Evolutionary conservation across 1,140 invertebrate species (phyloP).

Genomic region (Rhagoletis zephyria): DNA sequence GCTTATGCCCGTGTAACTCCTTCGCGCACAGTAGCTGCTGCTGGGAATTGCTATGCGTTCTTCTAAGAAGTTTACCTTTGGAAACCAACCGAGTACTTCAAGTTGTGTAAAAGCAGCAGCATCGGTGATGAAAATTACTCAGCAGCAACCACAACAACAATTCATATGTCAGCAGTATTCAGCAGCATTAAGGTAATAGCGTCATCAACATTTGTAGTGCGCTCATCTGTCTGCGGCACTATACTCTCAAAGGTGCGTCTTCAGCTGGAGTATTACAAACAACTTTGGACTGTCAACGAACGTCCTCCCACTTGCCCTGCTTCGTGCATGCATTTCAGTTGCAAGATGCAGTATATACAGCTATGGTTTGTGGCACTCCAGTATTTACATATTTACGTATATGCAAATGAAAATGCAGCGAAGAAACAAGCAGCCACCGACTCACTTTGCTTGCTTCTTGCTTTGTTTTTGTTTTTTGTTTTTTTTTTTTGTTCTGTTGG

Average conservation of each 20-base stretch:
- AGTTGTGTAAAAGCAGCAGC: background rate
- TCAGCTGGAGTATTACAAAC: background rate
- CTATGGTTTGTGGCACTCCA: conserved; percentile 27
- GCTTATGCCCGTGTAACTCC: background rate
- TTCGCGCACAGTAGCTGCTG: no score
- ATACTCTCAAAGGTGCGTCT: background rate
- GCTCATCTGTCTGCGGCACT: conserved; percentile 11
- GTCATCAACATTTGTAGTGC: conserved; percentile 46
- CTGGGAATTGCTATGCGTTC: no score
- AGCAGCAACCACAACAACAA: background rate
- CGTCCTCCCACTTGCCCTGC: background rate
- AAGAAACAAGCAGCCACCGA: background rate
- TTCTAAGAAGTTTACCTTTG: background rate
- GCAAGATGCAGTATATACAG: background rate
- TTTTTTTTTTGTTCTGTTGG: background rate
- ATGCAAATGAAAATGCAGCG: conserved; percentile 40
- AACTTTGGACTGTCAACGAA: background rate
- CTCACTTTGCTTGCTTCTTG: background rate
- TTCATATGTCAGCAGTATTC: background rate
- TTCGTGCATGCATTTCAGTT: background rate
- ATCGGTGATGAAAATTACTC: conserved; percentile 11
- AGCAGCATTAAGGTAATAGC: background rate
- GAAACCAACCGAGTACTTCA: background rate
- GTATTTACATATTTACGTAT: background rate
- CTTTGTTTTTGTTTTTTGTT: background rate